Percentiles rank a stretch among this genome's conserved stretches.
Evolutionary conservation across 2,888 invertebrate genomes (phyloP).

Genomic region (Sylvicola cinctus): DNA sequence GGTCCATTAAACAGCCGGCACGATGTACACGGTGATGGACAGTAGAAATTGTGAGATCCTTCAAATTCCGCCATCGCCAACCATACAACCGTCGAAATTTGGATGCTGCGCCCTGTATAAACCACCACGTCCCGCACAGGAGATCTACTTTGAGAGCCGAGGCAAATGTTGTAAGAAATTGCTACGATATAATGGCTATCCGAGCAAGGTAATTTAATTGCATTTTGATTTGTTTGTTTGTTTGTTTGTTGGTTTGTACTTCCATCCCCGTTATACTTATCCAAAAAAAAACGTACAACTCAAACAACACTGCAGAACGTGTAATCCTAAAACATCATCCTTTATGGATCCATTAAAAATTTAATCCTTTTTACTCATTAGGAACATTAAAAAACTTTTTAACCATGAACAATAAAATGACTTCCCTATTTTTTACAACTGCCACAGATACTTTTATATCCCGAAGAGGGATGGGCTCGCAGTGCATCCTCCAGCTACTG

Average conservation of each 20-base stretch:
- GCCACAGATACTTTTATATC: constrained; percentile 68
- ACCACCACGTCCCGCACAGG: constrained; percentile 27
- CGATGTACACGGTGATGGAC: too few species aligned
- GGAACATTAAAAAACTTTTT: too few species aligned
- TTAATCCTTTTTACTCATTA: neutral
- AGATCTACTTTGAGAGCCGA: constrained; percentile 55
- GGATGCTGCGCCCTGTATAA: constrained; percentile 11
- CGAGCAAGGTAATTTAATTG: constrained; percentile 46
- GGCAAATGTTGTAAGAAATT: constrained; percentile 68
- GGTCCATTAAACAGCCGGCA: too few species aligned
- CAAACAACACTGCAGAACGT: too few species aligned
- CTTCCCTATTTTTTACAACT: too few species aligned
- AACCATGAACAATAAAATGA: too few species aligned
- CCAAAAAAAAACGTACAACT: too few species aligned
- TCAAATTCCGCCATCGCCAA: constrained; percentile 15
- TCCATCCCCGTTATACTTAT: too few species aligned
- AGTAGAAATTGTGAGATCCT: too few species aligned
- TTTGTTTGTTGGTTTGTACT: neutral
- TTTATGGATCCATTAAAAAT: neutral
- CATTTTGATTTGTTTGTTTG: neutral
- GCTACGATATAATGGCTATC: constrained; percentile 59
- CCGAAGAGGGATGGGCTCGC: constrained; percentile 76
- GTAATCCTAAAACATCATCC: neutral
- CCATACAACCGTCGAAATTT: constrained; percentile 10
- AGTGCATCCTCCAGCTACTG: constrained; percentile 72